Conservation (phyloP, 2,797 vertebrate genomes). For the Pantherophis vulpinus region DNA sequence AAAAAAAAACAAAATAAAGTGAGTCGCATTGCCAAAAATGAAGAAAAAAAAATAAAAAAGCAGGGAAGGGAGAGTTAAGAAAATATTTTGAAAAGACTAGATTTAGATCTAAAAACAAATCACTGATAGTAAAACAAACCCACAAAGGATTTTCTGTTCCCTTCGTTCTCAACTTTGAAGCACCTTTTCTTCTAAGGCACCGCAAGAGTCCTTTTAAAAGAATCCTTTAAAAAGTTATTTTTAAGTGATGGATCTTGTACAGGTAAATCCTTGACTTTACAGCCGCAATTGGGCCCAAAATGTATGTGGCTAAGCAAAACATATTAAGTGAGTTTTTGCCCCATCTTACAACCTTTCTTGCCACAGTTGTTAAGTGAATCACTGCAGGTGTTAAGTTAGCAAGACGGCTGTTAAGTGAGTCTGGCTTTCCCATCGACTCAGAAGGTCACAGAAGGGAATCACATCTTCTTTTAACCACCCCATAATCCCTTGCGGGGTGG, state of each 20-base stretch:
- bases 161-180: background rate
- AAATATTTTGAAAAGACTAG: background rate
- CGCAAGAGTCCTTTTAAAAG: background rate
- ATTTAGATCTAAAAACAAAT: background rate
- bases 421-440: background rate
- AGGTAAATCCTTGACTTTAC: background rate
- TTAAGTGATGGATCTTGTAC: background rate
- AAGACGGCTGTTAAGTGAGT: too few relatives aligned
- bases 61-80: background rate
- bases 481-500: too few relatives aligned
- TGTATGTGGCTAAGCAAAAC: background rate
- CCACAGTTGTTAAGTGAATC: too few relatives aligned
- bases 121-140: background rate
- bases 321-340: background rate
- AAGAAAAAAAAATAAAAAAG: background rate
- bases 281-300: background rate
- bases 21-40: background rate
- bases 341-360: background rate
- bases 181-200: too few relatives aligned
- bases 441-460: background rate
- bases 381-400: too few relatives aligned
- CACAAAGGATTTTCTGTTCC: background rate
- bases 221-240: background rate
- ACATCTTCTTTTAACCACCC: too few relatives aligned
- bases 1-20: background rate